These are phyloP conservation scores for Leucoma salicis DNA, from an alignment of 2,888 invertebrate genomes.

Conservation along the genomic window DNA sequence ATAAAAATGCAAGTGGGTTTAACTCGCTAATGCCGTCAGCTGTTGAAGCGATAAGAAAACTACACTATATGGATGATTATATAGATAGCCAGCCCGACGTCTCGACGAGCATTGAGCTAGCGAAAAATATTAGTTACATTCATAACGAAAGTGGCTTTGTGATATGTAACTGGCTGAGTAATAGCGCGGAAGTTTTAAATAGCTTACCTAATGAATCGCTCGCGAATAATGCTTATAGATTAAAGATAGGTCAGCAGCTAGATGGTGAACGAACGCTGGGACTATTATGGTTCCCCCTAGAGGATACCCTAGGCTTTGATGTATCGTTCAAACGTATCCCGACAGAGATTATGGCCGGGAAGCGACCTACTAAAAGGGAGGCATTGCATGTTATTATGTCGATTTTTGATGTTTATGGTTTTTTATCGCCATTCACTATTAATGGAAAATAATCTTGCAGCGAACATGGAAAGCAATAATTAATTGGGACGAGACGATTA, in stretches of 20 bases:
- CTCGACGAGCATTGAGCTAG: not conserved
- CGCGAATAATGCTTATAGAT: constrained; percentile 7
- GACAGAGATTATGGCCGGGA: constrained; percentile 11
- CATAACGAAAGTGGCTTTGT: constrained; percentile 31
- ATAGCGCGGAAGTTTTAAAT: constrained; percentile 16
- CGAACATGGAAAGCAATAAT: constrained; percentile 16
- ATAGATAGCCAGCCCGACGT: not conserved
- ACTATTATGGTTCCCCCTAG: constrained; percentile 24
- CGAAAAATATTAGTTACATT: not conserved
- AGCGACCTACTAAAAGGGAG: constrained; percentile 24
- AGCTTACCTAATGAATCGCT: constrained; percentile 23
- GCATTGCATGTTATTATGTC: constrained; percentile 27
- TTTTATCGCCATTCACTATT: constrained; percentile 29
- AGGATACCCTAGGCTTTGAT: constrained; percentile 25
- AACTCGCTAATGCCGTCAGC: not conserved
- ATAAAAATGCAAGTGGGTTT: not conserved
- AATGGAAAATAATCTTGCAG: constrained; percentile 29
- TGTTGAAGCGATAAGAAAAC: not conserved
- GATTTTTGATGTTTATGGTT: constrained; percentile 26
- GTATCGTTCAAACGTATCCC: constrained; percentile 21
- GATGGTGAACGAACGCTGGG: constrained; percentile 27
- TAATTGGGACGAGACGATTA: constrained; percentile 19
- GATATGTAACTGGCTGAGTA: constrained; percentile 33
- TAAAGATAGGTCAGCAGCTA: constrained; percentile 8
- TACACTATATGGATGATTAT: constrained; percentile 2